These are phyloP conservation scores for Dascyllus trimaculatus DNA, from an alignment of 2,113 vertebrate genomes.

Conservation along the genomic window DNA sequence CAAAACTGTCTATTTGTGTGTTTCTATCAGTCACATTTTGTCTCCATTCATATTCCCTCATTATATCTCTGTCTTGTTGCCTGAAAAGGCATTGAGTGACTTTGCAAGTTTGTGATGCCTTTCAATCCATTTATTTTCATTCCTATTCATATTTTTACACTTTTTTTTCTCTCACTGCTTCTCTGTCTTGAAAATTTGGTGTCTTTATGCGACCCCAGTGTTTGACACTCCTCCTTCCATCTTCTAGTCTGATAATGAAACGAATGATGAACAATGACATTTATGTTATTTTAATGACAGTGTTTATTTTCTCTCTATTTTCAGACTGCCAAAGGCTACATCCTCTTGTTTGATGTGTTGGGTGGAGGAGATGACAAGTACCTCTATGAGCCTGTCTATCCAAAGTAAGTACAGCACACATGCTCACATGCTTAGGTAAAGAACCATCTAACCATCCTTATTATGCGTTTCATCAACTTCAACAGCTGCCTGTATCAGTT, in stretches of 20 bases:
- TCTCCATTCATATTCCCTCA: no score
- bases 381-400: constrained; percentile 96
- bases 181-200: not conserved
- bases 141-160: not conserved
- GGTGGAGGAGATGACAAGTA: constrained; percentile 91
- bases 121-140: not conserved
- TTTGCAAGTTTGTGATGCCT: not conserved
- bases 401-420: constrained; percentile 89
- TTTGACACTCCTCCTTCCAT: not conserved
- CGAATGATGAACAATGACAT: not conserved
- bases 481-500: no score
- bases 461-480: no score
- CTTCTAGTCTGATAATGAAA: constrained; percentile 3
- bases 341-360: constrained; percentile 94
- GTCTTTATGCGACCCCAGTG: not conserved
- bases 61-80: not conserved
- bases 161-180: no score
- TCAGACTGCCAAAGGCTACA: constrained; percentile 96
- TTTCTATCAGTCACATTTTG: no score
- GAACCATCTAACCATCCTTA: not conserved
- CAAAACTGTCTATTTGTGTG: no score
- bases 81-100: constrained; percentile 11
- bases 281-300: constrained; percentile 16
- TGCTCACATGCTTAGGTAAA: not conserved
- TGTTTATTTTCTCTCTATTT: constrained; percentile 49